A percentile compares a stretch with the other conserved stretches of the same genome.
These are phyloP conservation scores for Hydractinia symbiolongicarpus DNA, from an alignment of 30 jellyfish, hydroid and myxozoan genomes.

Conservation along the genomic window DNA sequence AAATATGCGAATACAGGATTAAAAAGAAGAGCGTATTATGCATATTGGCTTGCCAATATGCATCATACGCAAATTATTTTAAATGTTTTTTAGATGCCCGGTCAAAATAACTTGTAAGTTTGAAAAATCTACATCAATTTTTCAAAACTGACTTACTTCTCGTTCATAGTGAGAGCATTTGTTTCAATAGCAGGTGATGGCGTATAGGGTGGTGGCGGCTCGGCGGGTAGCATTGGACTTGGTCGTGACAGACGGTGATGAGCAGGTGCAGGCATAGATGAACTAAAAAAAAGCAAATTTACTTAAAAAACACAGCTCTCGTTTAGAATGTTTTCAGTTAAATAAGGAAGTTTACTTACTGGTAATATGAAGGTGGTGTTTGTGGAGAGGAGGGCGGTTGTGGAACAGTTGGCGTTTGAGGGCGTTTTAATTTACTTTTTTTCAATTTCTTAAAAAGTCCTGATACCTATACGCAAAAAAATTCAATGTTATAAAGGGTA, in stretches of 20 bases:
- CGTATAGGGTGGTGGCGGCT: slow-evolving; percentile 89
- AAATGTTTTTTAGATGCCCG: not conserved
- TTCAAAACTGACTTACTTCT: no score
- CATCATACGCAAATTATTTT: not conserved
- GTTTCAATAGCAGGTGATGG: slow-evolving; percentile 21
- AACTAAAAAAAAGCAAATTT: slow-evolving; percentile 4
- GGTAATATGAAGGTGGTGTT: slow-evolving; percentile 43
- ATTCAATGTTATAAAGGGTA: not conserved
- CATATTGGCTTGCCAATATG: not conserved
- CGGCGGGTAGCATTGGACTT: slow-evolving; percentile 61
- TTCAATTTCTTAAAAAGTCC: slow-evolving; percentile 30
- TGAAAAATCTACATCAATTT: not conserved
- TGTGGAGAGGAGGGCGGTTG: slow-evolving; percentile 28
- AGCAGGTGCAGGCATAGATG: slow-evolving; percentile 49
- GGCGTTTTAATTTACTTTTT: slow-evolving; percentile 31
- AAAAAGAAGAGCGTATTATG: not conserved
- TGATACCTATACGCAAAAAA: slow-evolving; percentile 16
- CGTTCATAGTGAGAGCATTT: not conserved
- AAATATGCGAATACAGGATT: not conserved
- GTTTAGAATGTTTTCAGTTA: no score
- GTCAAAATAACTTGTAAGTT: not conserved
- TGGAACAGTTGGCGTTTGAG: slow-evolving; percentile 11
- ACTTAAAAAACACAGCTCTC: not conserved
- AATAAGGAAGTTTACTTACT: slow-evolving; percentile 7
- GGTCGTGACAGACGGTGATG: slow-evolving; percentile 58